Evolutionary conservation across 2,113 vertebrate genomes (phyloP).

Genomic region (Eulemur macaco): DNA sequence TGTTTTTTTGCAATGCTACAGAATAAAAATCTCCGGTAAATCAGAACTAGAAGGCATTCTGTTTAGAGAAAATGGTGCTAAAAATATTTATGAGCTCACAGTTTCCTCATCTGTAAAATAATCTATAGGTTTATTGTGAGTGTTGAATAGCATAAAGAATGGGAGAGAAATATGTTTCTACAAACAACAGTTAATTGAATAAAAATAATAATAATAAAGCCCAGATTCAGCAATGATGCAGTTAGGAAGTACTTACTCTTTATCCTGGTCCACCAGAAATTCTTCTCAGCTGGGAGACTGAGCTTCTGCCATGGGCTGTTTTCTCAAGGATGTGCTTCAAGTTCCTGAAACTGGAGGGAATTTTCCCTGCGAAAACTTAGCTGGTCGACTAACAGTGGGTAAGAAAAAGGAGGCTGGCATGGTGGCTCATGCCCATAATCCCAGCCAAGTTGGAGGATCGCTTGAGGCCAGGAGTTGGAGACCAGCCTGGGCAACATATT

Average conservation of each 20-base stretch:
- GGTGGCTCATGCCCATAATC: no score
- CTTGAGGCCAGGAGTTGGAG: no score
- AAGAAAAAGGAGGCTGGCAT: not conserved
- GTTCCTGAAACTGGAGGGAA: not conserved
- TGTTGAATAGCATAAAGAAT: not conserved
- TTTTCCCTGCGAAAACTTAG: not conserved
- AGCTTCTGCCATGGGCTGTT: not conserved
- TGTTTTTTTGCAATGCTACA: not conserved
- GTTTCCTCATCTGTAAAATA: conserved; percentile 25
- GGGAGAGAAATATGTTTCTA: not conserved
- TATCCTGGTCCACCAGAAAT: not conserved
- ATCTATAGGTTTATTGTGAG: not conserved
- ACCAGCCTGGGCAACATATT: no score
- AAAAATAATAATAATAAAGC: not conserved
- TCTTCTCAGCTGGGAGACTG: not conserved
- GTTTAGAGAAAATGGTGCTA: not conserved
- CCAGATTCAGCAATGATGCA: not conserved
- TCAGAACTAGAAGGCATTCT: not conserved
- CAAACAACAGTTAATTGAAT: not conserved
- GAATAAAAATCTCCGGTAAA: not conserved
- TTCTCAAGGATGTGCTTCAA: not conserved
- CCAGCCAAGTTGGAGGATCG: no score
- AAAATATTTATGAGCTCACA: not conserved
- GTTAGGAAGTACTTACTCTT: not conserved
- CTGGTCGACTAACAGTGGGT: not conserved